phyloP scores from a whole-genome alignment of 2,113 vertebrate genomes.

The Chionis minor region DNA sequence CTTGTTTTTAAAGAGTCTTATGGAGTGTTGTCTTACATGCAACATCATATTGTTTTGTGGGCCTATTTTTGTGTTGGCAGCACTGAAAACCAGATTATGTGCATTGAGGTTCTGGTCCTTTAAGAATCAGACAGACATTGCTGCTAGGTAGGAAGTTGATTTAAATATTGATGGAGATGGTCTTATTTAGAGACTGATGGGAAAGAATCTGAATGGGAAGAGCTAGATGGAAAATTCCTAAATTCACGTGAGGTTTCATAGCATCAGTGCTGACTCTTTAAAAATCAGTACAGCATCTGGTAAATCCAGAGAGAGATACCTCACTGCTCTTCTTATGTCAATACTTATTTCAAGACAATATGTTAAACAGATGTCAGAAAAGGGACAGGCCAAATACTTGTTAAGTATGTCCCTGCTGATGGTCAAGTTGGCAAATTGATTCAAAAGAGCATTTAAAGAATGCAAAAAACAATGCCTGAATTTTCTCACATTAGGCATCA shows the following conservation, averaged over 20 bases:
- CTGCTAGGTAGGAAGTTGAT: background rate
- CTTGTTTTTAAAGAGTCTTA: background rate
- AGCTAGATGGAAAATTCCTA: background rate
- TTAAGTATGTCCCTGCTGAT: background rate
- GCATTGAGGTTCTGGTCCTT: background rate
- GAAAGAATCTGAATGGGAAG: background rate
- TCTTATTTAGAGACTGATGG: background rate
- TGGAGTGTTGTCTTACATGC: background rate
- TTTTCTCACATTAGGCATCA: background rate
- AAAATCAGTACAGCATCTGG: conserved; percentile 8
- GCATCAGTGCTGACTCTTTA: background rate
- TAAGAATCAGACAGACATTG: background rate
- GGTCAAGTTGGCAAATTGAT: background rate
- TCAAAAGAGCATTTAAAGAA: background rate
- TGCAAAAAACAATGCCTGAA: background rate
- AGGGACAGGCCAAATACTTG: background rate
- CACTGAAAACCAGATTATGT: background rate
- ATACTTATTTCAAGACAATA: conserved; percentile 14
- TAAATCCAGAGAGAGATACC: background rate
- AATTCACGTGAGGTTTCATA: conserved; percentile 39
- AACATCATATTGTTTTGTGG: background rate
- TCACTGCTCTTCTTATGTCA: background rate
- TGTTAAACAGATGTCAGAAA: background rate
- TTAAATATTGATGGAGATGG: conserved; percentile 1
- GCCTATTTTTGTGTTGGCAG: background rate